A percentile compares a stretch with the other conserved stretches of the same genome.
phyloP scores from a whole-genome alignment of 35 echinoderm and acorn worm species.

The Eucidaris tribuloides region DNA sequence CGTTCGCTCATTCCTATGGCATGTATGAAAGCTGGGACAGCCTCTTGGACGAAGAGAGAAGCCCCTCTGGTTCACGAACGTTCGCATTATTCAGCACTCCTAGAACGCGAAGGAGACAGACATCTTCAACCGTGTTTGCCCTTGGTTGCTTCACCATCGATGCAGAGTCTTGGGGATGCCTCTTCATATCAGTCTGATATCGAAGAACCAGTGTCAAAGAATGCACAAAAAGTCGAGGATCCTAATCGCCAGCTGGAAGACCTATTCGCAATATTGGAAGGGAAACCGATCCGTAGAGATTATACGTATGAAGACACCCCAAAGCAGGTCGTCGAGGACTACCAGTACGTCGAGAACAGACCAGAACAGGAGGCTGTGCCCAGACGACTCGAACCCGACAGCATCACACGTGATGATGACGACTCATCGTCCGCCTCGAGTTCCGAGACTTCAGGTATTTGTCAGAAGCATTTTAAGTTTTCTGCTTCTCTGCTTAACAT shows the following conservation, averaged over 20 bases:
- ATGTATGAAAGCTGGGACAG: slow-evolving; percentile 1
- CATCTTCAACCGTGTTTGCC: not conserved
- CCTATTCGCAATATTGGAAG: not conserved
- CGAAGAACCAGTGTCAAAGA: not conserved
- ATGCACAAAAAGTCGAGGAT: not conserved
- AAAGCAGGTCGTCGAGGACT: not conserved
- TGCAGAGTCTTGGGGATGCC: not conserved
- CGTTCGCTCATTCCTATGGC: slow-evolving; percentile 3
- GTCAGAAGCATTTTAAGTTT: too few species aligned
- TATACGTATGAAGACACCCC: not conserved
- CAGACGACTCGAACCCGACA: not conserved
- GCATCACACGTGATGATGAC: not conserved
- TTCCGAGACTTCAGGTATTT: slow-evolving; percentile 21
- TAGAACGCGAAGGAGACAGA: too few species aligned
- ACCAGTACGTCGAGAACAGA: not conserved
- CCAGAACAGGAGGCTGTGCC: not conserved
- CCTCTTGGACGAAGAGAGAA: too few species aligned
- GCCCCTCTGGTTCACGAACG: not conserved
- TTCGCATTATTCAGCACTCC: not conserved
- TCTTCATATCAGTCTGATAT: not conserved
- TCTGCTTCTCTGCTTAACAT: too few species aligned
- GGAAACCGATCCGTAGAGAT: not conserved
- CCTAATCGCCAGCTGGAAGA: not conserved
- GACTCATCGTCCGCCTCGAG: slow-evolving; percentile 3
- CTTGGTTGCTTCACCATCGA: not conserved